Evolutionary conservation across 2,113 vertebrate species (phyloP).

Genomic region (Datnioides undecimradiatus): DNA sequence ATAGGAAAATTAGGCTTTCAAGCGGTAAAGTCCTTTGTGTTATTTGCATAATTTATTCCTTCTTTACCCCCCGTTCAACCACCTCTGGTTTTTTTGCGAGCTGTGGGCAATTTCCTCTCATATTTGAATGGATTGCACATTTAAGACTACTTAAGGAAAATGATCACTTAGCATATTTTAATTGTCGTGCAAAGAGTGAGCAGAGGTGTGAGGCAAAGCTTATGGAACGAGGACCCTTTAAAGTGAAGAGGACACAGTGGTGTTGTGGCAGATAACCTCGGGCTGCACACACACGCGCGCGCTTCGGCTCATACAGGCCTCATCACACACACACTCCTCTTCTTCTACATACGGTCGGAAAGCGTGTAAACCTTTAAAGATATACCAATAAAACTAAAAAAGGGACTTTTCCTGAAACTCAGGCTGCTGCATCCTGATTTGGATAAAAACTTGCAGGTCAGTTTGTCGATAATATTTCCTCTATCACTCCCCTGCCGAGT

Average conservation of each 20-base stretch:
- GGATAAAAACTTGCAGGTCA: conserved; percentile 6
- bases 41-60: conserved; percentile 99
- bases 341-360: neutral
- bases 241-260: conserved; percentile 32
- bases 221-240: conserved; percentile 36
- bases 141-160: conserved; percentile 99
- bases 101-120: conserved; percentile 99
- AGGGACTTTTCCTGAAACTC: neutral
- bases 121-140: conserved; percentile 99
- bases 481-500: neutral
- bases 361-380: conserved; percentile 15
- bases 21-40: conserved; percentile 98
- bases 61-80: conserved; percentile 82
- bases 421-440: neutral
- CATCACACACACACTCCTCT: neutral
- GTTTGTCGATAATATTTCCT: conserved; percentile 3
- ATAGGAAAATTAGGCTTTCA: conserved; percentile 99
- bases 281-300: neutral
- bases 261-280: conserved; percentile 49
- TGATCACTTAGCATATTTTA: conserved; percentile 99
- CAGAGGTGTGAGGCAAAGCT: conserved; percentile 88
- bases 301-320: neutral
- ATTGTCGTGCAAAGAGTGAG: conserved; percentile 97
- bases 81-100: conserved; percentile 81
- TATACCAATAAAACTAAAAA: neutral